Conservation (phyloP, 1,140 invertebrate genomes). For the Habropoda laboriosa region DNA sequence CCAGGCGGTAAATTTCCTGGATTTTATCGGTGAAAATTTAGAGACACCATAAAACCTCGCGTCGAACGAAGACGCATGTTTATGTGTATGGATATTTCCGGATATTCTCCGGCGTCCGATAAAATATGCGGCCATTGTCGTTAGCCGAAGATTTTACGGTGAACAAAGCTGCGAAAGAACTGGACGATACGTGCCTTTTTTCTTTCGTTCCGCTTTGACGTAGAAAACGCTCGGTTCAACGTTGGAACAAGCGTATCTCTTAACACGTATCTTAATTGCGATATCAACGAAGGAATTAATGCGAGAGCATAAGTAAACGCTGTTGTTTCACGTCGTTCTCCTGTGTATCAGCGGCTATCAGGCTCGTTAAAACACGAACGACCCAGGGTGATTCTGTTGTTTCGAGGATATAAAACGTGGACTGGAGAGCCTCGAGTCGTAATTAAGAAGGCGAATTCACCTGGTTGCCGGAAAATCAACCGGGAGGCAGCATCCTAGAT, state of each 20-base stretch:
- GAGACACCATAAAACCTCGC: slow-evolving; percentile 63
- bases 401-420: background rate
- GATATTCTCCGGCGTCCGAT: background rate
- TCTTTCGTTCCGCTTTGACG: too few species aligned
- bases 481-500: too few species aligned
- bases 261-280: too few species aligned
- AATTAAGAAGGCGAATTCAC: background rate
- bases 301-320: too few species aligned
- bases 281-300: too few species aligned
- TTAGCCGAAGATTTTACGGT: slow-evolving; percentile 27
- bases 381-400: too few species aligned
- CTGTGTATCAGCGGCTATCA: background rate
- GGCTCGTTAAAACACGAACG: background rate
- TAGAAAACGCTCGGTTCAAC: too few species aligned
- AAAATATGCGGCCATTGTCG: slow-evolving; percentile 33
- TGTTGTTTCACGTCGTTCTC: background rate
- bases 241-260: too few species aligned
- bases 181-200: too few species aligned
- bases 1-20: slow-evolving; percentile 65
- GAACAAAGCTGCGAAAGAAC: slow-evolving; percentile 9
- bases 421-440: background rate
- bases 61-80: slow-evolving; percentile 59
- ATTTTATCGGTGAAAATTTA: slow-evolving; percentile 72
- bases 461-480: slow-evolving; percentile 2
- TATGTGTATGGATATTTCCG: slow-evolving; percentile 54